A percentile compares a stretch with the other conserved stretches of the same genome.
Conservation (phyloP, 2,888 invertebrate genomes). For the Barypeithes pellucidus region DNA sequence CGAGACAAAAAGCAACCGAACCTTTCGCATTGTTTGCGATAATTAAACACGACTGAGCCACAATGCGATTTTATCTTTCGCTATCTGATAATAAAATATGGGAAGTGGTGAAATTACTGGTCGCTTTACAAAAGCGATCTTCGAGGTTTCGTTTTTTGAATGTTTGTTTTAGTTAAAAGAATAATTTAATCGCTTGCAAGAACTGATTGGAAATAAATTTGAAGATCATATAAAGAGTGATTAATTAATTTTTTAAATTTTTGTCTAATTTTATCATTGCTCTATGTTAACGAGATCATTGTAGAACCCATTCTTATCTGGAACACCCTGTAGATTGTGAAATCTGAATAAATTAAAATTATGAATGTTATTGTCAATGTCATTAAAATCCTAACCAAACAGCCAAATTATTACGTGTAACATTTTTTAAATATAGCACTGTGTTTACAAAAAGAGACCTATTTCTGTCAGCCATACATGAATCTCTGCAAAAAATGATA, state of each 20-base stretch:
- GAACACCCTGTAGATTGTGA: too few species aligned
- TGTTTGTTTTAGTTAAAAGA: neutral
- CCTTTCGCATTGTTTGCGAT: conserved; percentile 38
- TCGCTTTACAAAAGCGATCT: conserved; percentile 26
- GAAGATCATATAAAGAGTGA: too few species aligned
- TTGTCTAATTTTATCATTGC: too few species aligned
- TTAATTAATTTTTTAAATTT: too few species aligned
- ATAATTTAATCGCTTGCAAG: too few species aligned
- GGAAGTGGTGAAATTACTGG: conserved; percentile 34
- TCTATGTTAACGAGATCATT: too few species aligned
- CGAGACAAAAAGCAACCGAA: conserved; percentile 35
- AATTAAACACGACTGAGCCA: conserved; percentile 38
- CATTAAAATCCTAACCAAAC: conserved; percentile 10
- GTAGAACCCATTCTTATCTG: too few species aligned
- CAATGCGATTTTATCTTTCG: conserved; percentile 41
- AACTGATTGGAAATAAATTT: too few species aligned
- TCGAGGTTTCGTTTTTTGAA: conserved; percentile 13
- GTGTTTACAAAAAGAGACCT: conserved; percentile 26
- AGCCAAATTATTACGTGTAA: neutral
- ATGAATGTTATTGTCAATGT: neutral
- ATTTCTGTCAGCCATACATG: conserved; percentile 31
- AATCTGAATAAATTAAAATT: neutral
- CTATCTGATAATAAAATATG: conserved; percentile 44
- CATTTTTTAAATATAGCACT: conserved; percentile 17
- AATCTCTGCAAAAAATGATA: conserved; percentile 46